Conservation (phyloP, 2,113 vertebrate genomes). For the Elachura formosa region DNA sequence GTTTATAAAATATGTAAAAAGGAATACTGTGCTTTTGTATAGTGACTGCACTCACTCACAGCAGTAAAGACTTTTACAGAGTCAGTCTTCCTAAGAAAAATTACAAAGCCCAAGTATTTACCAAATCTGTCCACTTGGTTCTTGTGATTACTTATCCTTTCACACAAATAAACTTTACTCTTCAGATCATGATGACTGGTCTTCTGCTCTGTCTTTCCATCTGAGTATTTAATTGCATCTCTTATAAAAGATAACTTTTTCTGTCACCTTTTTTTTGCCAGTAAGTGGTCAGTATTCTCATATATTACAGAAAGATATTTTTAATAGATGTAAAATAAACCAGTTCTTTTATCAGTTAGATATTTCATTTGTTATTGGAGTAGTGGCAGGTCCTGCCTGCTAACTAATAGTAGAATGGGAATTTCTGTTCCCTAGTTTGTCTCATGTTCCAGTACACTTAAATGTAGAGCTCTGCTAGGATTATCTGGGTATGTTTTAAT, state of each 20-base stretch:
- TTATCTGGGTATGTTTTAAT: neutral
- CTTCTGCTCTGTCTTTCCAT: neutral
- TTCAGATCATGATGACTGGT: neutral
- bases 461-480: neutral
- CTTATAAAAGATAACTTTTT: neutral
- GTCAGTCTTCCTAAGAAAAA: neutral
- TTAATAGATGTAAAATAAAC: neutral
- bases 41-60: neutral
- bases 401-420: neutral
- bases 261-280: neutral
- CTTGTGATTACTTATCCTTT: neutral
- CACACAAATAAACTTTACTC: neutral
- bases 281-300: neutral
- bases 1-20: neutral
- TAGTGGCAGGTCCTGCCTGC: neutral
- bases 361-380: neutral
- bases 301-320: neutral
- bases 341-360: neutral
- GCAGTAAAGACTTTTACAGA: neutral
- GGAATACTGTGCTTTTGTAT: neutral
- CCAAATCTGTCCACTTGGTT: neutral
- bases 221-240: neutral
- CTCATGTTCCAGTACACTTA: neutral
- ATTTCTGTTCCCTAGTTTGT: neutral
- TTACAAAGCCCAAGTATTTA: neutral